A percentile compares a stretch with the other conserved stretches of the same genome.
phyloP scores from a whole-genome alignment of 2,888 invertebrate species.

The Calameuta pallipes region DNA sequence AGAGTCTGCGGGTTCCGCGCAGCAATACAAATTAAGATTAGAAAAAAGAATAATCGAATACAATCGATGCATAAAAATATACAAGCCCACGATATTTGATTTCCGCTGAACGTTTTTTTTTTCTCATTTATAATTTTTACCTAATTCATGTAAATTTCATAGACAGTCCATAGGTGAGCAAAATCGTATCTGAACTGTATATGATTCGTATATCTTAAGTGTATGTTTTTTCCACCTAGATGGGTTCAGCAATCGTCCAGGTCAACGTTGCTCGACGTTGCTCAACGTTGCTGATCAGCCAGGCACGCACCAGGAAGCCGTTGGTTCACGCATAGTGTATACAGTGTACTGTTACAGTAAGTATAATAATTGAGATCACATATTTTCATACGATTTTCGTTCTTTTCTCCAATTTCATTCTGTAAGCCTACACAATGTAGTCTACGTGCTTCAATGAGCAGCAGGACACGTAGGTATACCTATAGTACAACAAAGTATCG shows the following conservation, averaged over 20 bases:
- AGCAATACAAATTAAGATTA: background rate
- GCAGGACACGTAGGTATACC: background rate
- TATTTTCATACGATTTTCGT: background rate
- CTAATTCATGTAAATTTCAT: no score
- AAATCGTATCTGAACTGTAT: no score
- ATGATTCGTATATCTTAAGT: no score
- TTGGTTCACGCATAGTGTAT: background rate
- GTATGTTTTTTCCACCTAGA: no score
- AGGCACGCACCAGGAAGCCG: background rate
- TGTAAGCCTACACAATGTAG: background rate
- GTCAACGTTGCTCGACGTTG: background rate
- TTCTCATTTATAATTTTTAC: no score
- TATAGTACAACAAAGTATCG: background rate
- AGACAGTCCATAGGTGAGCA: no score
- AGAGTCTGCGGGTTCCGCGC: constrained; percentile 10
- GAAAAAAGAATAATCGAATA: background rate
- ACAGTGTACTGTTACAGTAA: background rate
- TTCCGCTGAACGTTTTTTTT: constrained; percentile 21
- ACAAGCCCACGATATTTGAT: background rate
- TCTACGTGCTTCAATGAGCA: background rate
- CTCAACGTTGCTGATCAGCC: background rate
- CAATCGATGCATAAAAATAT: background rate
- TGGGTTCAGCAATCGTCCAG: background rate
- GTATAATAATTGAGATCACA: background rate
- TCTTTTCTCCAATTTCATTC: background rate